Conservation (phyloP, 2,888 invertebrate species). For the Lobophora halterata region DNA sequence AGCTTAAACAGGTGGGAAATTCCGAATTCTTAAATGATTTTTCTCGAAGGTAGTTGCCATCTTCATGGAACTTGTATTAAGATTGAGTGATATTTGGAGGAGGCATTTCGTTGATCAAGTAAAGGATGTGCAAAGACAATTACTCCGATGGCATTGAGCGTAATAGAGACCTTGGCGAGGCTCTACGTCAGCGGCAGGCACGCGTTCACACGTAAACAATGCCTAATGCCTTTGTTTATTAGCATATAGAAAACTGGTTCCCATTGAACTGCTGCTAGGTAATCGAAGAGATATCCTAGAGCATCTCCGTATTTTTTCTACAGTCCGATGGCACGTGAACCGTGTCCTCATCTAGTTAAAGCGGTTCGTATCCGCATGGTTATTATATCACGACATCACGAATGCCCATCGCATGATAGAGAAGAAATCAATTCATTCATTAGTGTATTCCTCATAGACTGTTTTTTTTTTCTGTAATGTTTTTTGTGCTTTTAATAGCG, state of each 20-base stretch:
- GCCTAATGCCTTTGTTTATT: constrained; percentile 37
- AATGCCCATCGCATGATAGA: constrained; percentile 10
- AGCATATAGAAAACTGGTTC: constrained; percentile 49
- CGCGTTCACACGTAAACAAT: constrained; percentile 63
- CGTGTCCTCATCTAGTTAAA: constrained; percentile 30
- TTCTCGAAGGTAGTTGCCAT: constrained; percentile 1
- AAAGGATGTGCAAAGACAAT: constrained; percentile 12
- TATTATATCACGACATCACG: constrained; percentile 21
- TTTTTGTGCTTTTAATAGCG: too few species aligned
- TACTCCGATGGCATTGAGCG: constrained; percentile 45
- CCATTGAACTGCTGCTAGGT: constrained; percentile 38
- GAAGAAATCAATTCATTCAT: constrained; percentile 3
- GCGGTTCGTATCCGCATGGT: constrained; percentile 36
- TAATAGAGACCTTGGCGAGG: constrained; percentile 52
- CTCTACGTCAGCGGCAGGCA: constrained; percentile 40
- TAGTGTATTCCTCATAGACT: constrained; percentile 1
- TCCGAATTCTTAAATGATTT: constrained; percentile 33
- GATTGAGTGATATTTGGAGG: constrained; percentile 7
- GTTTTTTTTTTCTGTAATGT: too few species aligned
- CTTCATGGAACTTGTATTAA: too few species aligned
- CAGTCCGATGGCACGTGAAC: constrained; percentile 33
- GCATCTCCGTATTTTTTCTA: constrained; percentile 53
- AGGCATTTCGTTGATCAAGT: constrained; percentile 2
- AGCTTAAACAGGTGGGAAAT: constrained; percentile 44
- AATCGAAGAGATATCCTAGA: constrained; percentile 58